Conservation (phyloP, 2,888 invertebrate species). For the Ochropacha duplaris region DNA sequence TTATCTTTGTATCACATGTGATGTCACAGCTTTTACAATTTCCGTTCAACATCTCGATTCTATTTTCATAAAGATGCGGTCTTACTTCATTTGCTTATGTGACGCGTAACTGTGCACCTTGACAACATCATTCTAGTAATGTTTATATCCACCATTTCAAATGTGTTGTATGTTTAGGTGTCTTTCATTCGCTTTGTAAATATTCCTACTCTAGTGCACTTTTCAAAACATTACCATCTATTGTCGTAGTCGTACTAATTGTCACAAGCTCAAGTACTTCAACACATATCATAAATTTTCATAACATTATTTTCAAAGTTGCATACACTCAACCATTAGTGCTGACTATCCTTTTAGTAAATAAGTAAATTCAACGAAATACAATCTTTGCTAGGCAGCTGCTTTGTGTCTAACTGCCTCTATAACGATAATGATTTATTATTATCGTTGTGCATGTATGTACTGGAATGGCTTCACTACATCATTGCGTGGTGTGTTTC, state of each 20-base stretch:
- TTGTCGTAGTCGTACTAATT: background rate
- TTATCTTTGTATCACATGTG: conserved; percentile 41
- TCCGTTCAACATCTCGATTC: conserved; percentile 26
- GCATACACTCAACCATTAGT: conserved; percentile 10
- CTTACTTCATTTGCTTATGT: conserved; percentile 39
- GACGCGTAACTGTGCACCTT: conserved; percentile 22
- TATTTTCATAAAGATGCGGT: conserved; percentile 39
- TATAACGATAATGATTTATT: conserved; percentile 52
- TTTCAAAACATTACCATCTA: conserved; percentile 9
- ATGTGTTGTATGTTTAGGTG: conserved; percentile 27
- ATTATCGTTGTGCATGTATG: conserved; percentile 76
- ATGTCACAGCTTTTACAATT: conserved; percentile 32
- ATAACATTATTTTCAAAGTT: conserved; percentile 2
- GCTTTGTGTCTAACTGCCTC: conserved; percentile 69
- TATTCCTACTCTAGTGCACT: conserved; percentile 30
- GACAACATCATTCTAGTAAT: conserved; percentile 34
- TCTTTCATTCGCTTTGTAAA: conserved; percentile 38
- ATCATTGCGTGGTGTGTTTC: conserved; percentile 84
- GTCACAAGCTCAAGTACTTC: background rate
- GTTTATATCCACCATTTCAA: conserved; percentile 35
- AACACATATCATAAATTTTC: background rate
- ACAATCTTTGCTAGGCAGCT: conserved; percentile 36
- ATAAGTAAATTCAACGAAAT: background rate
- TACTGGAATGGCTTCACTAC: conserved; percentile 83
- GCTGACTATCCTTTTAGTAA: background rate